A percentile compares a stretch with the other conserved stretches of the same genome.
These are phyloP conservation scores for Leistus spinibarbis DNA, from an alignment of 2,888 invertebrate genomes.

Conservation along the genomic window DNA sequence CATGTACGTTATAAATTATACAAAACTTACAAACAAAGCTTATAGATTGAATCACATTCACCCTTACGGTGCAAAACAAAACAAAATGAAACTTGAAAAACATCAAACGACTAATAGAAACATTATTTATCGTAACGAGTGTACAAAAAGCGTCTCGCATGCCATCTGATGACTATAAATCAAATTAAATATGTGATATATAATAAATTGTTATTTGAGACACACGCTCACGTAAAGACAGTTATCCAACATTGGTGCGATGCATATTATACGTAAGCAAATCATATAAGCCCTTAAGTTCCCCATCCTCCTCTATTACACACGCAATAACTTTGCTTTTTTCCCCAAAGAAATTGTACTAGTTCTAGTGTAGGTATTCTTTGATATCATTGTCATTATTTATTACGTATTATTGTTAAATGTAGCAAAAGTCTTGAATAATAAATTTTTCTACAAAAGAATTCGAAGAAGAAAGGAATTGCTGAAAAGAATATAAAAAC, in stretches of 20 bases:
- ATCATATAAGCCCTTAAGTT: conserved; percentile 12
- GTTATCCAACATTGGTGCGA: conserved; percentile 28
- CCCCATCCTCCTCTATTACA: neutral
- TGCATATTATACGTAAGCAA: conserved; percentile 27
- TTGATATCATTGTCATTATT: neutral
- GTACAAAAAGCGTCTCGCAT: neutral
- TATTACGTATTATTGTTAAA: neutral
- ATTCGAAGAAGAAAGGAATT: neutral
- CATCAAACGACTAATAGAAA: conserved; percentile 18
- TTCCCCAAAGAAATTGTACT: too few species aligned
- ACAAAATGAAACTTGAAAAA: neutral
- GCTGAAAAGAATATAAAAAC: too few species aligned
- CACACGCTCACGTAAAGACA: conserved; percentile 21
- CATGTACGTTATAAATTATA: neutral
- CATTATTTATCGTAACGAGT: conserved; percentile 15
- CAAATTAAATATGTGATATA: conserved; percentile 34
- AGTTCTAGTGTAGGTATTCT: too few species aligned
- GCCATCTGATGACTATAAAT: conserved; percentile 21
- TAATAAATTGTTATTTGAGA: conserved; percentile 24
- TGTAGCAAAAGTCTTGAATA: neutral
- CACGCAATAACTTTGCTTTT: neutral
- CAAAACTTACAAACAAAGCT: neutral
- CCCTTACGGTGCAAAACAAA: neutral
- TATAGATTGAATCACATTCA: neutral
- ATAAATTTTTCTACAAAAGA: neutral